Evolutionary conservation across 1,140 invertebrate species (phyloP), one percentile per base, ranked within the genome.

Genomic region (Drosophila serrata): DNA sequence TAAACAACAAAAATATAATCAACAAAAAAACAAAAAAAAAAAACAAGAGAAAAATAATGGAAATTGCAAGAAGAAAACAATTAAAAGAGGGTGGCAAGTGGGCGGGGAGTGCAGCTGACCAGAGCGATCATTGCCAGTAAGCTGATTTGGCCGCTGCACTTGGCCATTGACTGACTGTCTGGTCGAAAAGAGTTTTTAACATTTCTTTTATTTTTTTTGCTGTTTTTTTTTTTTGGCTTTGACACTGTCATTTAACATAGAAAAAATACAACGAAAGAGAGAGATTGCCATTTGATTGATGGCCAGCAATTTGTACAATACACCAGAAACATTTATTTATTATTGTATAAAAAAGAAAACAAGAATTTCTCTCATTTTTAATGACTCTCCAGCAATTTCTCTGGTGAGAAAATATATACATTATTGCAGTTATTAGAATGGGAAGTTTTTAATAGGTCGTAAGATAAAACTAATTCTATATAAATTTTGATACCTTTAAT

Each of bases 61-160:
- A 76, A 86, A 81, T 81, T 72, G 79, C 53, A 51, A 51, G 65
- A 53, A 68, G 59, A 55, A 64, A 81, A 75, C 60, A 72, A 75
- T 70, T 80, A 82, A 68, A 79, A 82, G 33, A 55, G 19, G 17
- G 22, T 29, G 46, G 46, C 24, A n/a, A 15, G 59, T 24, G 39
- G 39, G 27, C 27, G 59, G 61, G 33, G 43, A 61, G 75, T 63
- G 59, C 81, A 84, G 46, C 82, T 85, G 77, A 84, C 77, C 81
- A 85, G 40, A 84, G 81, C 76, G 81, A 80, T 67, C 73, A 75
- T 76, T 76, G 72, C 69, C 74, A 76, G 62, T 67, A 67, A 67
- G 58, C 43, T 45, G 19, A 24, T 61, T 53, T 64, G 56, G 56
- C 65, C 37, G 51, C 56, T 80, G 76, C 81, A 79, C 46, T 75